Base-by-base conservation (phyloP, 1,140 invertebrate species). In the Brachionus rubens region DNA sequence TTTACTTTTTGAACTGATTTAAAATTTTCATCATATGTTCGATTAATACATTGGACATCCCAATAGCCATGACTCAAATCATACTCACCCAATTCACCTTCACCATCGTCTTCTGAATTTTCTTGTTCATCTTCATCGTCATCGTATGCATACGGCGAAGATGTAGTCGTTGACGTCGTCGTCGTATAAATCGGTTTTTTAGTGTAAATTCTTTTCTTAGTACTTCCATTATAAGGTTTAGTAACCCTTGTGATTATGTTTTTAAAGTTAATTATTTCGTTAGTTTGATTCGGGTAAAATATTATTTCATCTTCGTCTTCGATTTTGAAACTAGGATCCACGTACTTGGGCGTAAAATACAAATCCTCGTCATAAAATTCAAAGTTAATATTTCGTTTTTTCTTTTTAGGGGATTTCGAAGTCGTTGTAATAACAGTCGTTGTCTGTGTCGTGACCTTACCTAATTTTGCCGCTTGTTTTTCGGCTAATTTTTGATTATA, bases 1-100 rank as follows among this genome's bases (percentile, higher is more conserved):
- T 72, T 72, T n/a, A 72, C 12, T 19, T 50, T 48, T 36, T 54
- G 46, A 1, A 72, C 46, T 6, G 68, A 50, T 14, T 72, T 72
- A 9, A 72, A 72, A 41, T 72, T 72, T 50, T 72, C 68, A n/a
- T 72, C 68, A 40, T 50, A 50, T 9, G 68, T 72, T 30, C 68
- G 10, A 33, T 72, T 72, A 16, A 72, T 48, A 26, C 68, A 72
- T 12, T 48, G 1, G 6, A 72, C 68, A 16, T 72, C 68, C 68
- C 68, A 72, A 6, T 50, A 72, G 24, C 26, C 50, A 2, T 72
- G 30, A 19, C 19, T 36, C 4, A 50, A 14, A 33, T 54, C 68
- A 10, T 65, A 65, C 7, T 50, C 26, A 33, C 47, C 68, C 30
- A 50, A 19, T 50, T 50, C 36, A 9, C 33, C 46, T 1, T 72